Evolutionary conservation across 2,797 vertebrate species (phyloP).

Genomic region (Chromobotia macracanthus): DNA sequence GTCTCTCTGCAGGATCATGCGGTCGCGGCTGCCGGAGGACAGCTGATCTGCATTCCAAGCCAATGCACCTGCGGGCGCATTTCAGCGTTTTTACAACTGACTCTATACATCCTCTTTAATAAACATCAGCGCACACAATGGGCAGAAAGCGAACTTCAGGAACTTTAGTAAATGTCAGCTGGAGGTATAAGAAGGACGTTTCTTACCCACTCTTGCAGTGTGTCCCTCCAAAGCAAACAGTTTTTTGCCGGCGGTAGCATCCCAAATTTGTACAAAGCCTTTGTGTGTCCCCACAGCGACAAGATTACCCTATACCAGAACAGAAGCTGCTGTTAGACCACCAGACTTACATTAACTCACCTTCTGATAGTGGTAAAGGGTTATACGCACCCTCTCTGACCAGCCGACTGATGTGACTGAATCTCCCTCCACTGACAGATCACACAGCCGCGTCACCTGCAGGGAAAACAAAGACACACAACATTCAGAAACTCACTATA

Average conservation of each 20-base stretch:
- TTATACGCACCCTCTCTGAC: constrained; percentile 91
- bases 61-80: constrained; percentile 83
- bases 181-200: not conserved
- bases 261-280: constrained; percentile 94
- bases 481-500: not conserved
- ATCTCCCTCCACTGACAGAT: constrained; percentile 96
- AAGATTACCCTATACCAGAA: constrained; percentile 75
- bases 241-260: constrained; percentile 95
- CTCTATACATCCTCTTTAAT: not conserved
- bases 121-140: too few species aligned
- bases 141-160: too few species aligned
- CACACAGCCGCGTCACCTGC: constrained; percentile 95
- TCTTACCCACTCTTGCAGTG: constrained; percentile 95
- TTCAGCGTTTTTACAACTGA: not conserved
- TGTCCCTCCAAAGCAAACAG: constrained; percentile 93
- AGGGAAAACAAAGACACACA: constrained; percentile 17
- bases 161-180: not conserved
- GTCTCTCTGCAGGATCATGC: constrained; percentile 95
- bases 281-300: constrained; percentile 87
- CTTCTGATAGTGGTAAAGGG: not conserved
- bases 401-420: constrained; percentile 97
- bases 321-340: not conserved
- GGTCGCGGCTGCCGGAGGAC: constrained; percentile 93
- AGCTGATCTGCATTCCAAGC: constrained; percentile 98
- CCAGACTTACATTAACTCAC: not conserved